These are phyloP conservation scores for Capreolus pygargus DNA, from an alignment of 2,113 vertebrate species.

Conservation along the genomic window DNA sequence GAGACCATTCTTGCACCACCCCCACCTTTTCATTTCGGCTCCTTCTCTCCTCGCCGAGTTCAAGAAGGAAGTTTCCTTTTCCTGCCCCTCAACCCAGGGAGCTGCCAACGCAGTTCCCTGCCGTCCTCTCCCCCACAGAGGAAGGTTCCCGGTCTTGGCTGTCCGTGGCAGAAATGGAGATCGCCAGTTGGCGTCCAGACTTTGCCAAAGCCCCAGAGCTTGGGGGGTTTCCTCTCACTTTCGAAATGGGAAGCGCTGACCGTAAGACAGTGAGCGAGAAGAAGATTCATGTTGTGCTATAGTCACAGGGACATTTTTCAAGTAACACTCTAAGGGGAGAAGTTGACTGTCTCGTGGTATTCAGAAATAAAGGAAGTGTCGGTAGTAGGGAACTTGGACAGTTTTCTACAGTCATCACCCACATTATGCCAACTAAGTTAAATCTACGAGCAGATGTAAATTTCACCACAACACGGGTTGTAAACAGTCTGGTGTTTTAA, in stretches of 20 bases:
- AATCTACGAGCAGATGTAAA: conserved; percentile 32
- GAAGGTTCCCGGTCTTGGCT: neutral
- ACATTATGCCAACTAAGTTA: conserved; percentile 18
- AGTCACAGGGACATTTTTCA: neutral
- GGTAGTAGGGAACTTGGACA: conserved; percentile 2
- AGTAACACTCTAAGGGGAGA: neutral
- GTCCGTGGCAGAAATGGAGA: neutral
- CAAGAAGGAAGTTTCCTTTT: conserved; percentile 63
- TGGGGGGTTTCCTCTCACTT: neutral
- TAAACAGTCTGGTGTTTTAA: conserved; percentile 38
- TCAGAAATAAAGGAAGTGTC: conserved; percentile 15
- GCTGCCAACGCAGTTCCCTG: neutral
- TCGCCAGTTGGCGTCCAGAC: neutral
- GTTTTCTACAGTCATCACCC: neutral
- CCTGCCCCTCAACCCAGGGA: neutral
- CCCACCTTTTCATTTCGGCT: neutral
- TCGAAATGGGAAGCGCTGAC: neutral
- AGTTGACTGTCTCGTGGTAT: neutral
- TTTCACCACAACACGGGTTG: neutral
- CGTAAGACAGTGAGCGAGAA: neutral
- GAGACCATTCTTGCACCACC: neutral
- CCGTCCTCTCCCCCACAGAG: neutral
- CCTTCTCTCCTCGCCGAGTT: neutral
- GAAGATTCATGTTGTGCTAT: accelerated
- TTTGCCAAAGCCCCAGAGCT: neutral